Percentiles rank a stretch among this genome's conserved stretches.
phyloP scores from a whole-genome alignment of 30 jellyfish, hydroid and myxozoan species.

The Catostylus mosaicus region DNA sequence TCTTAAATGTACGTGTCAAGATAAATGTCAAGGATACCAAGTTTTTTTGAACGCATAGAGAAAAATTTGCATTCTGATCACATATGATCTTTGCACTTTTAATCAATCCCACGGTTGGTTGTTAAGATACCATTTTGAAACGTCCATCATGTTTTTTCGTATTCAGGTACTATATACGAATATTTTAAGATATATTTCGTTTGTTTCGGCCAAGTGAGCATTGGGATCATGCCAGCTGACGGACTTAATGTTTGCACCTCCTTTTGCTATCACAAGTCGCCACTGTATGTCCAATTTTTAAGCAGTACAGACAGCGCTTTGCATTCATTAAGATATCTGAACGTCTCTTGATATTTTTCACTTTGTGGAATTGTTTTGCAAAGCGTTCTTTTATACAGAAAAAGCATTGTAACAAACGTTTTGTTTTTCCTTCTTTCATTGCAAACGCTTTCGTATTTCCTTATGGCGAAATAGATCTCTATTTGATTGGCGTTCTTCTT shows the following conservation, averaged over 20 bases:
- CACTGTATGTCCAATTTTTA: slow-evolving; percentile 26
- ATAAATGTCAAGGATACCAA: too few relatives aligned
- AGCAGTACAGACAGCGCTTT: slow-evolving; percentile 53
- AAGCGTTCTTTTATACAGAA: slow-evolving; percentile 62
- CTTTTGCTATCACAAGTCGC: slow-evolving; percentile 25
- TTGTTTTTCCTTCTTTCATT: slow-evolving; percentile 4
- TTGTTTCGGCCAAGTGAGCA: too few relatives aligned
- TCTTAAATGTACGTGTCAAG: too few relatives aligned
- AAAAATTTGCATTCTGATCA: too few relatives aligned
- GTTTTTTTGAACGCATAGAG: too few relatives aligned
- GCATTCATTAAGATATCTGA: slow-evolving; percentile 17
- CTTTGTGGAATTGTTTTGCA: slow-evolving; percentile 28
- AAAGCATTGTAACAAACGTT: slow-evolving; percentile 23
- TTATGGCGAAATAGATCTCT: slow-evolving; percentile 28
- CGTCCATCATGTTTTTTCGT: too few relatives aligned
- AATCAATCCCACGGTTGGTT: too few relatives aligned
- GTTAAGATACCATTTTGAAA: too few relatives aligned
- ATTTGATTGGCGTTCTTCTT: neutral
- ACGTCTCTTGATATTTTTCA: slow-evolving; percentile 13
- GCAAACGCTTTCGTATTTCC: slow-evolving; percentile 64
- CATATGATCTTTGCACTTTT: too few relatives aligned
- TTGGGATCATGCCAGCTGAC: too few relatives aligned
- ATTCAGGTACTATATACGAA: too few relatives aligned
- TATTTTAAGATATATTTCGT: too few relatives aligned
- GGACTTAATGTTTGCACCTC: slow-evolving; percentile 43